These are phyloP conservation scores for Kryptolebias ocellatus DNA, from an alignment of 2,797 vertebrate species.

Conservation along the genomic window DNA sequence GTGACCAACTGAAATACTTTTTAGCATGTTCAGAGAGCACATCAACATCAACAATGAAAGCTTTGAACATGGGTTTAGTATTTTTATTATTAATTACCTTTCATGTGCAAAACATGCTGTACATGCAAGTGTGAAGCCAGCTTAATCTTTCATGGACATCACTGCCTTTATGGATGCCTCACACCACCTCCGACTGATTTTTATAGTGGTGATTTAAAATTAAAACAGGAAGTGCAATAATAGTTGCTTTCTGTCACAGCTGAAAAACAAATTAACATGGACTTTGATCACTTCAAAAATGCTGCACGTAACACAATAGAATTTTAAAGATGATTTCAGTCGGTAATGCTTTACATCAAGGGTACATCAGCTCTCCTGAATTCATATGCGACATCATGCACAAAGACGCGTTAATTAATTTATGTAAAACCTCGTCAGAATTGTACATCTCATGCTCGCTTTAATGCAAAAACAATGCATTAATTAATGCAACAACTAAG, in stretches of 20 bases:
- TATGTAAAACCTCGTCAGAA: slow-evolving; percentile 9
- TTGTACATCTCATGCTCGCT: slow-evolving; percentile 5
- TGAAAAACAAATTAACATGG: background rate
- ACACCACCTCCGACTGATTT: background rate
- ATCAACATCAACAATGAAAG: slow-evolving; percentile 29
- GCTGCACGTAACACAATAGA: background rate
- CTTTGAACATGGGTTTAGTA: slow-evolving; percentile 35
- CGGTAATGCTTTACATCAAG: background rate
- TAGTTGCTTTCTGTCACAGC: background rate
- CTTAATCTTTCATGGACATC: slow-evolving; percentile 15
- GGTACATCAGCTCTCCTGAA: background rate
- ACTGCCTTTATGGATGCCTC: background rate
- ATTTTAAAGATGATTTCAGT: background rate
- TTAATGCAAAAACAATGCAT: slow-evolving; percentile 19
- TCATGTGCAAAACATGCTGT: slow-evolving; percentile 13
- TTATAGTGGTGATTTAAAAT: slow-evolving; percentile 1
- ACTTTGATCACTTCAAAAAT: background rate
- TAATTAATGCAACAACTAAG: slow-evolving; percentile 2
- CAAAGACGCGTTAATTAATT: slow-evolving; percentile 8
- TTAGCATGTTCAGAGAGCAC: slow-evolving; percentile 12
- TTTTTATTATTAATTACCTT: slow-evolving; percentile 39
- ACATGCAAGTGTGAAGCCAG: slow-evolving; percentile 14
- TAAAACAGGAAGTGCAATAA: background rate
- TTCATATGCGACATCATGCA: background rate
- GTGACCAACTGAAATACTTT: slow-evolving; percentile 3